Evolutionary conservation across 2,797 vertebrate species (phyloP), one percentile per base, ranked within the genome.

Genomic region (Lycodopsis pacificus): DNA sequence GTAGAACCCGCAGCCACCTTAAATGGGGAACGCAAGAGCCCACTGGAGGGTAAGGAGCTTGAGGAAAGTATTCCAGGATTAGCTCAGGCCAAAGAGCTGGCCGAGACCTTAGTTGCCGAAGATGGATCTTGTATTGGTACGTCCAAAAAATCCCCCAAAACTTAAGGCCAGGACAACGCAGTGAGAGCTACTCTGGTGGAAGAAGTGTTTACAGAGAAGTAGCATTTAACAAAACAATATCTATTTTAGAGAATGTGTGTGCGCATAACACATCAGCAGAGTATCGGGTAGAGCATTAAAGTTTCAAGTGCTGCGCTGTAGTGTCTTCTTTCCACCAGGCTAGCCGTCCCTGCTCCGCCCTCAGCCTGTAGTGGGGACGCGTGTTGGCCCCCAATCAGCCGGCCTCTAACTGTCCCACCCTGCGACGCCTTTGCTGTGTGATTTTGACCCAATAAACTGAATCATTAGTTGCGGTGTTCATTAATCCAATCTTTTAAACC

Each of bases 31-130:
- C 80, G 93, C 7, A 95, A 96, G 92, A 95, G 85, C 82, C 93
- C 95, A 53, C 90, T 96, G 88, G 95, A 96, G 36, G 95, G 95
- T 95, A 97, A 97, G 94, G 90, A 94, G 87, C 86, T 94, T 76
- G 97, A 97, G 0, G 95, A 97, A 54, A 93, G 85, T 85, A 94
- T 97, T 86, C 94, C 95, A 1, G 97, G 97, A 82, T 95, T 99
- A 84, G 96, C 97, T 90, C 96, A 97, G 93, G 96, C 97, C 94
- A 99, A 98, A 95, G 97, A 99, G 94, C 97, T 99, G 57, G 97
- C 97, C 0, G 97, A 98, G 95, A 96, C 97, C 93, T 96, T 99
- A 82, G 97, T 97, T 0, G 95, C 95, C 0, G 97, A 99, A 22
- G 97, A 98, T 1, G 96, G 96, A 96, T 91, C 97, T 93, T 97